Evolutionary conservation across 2,888 invertebrate species (phyloP).

Genomic region (Atherix ibis): DNA sequence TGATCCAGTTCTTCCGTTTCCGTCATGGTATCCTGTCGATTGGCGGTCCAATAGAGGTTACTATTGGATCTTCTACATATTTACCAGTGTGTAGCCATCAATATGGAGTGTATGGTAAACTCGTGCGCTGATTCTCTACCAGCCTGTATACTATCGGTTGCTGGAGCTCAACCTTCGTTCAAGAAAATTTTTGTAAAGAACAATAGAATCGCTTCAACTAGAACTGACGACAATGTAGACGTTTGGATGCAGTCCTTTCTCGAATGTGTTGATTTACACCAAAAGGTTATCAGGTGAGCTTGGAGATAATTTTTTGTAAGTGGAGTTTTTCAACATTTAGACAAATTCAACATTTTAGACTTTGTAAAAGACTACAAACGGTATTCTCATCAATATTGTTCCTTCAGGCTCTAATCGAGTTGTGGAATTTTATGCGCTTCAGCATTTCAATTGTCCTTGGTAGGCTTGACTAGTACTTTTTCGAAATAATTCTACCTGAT

Average conservation of each 20-base stretch:
- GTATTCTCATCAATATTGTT: background rate
- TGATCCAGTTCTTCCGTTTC: background rate
- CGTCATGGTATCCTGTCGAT: background rate
- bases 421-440: background rate
- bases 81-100: background rate
- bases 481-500: too few species aligned
- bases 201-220: too few species aligned
- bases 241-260: background rate
- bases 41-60: background rate
- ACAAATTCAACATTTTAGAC: background rate
- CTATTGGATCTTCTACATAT: background rate
- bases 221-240: too few species aligned
- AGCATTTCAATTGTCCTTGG: background rate
- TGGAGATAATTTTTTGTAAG: too few species aligned
- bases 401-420: background rate
- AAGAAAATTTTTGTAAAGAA: too few species aligned
- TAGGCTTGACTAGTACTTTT: too few species aligned
- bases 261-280: background rate
- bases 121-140: background rate
- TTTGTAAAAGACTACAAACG: background rate
- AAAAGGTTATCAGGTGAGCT: background rate
- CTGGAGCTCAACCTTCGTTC: too few species aligned
- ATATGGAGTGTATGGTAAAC: background rate
- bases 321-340: background rate
- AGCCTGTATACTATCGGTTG: too few species aligned